phyloP scores from a whole-genome alignment of 1,140 invertebrate genomes.

The Drosophila rhopaloa region DNA sequence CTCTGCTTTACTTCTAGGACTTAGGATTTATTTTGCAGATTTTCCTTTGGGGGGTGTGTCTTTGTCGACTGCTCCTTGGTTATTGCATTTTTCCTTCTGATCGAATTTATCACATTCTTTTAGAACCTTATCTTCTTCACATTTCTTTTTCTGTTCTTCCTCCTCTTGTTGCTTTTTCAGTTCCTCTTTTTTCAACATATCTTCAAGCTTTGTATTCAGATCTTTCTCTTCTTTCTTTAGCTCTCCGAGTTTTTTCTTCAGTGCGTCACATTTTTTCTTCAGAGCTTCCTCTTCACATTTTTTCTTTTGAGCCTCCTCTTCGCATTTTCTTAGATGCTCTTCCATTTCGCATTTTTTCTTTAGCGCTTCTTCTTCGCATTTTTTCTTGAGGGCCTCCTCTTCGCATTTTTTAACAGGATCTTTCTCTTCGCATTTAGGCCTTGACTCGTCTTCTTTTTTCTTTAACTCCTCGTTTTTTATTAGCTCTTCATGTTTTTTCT shows the following conservation, averaged over 20 bases:
- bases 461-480: background rate
- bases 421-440: background rate
- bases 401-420: background rate
- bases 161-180: background rate
- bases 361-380: background rate
- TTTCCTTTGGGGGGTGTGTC: background rate
- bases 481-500: background rate
- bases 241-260: background rate
- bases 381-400: background rate
- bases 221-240: background rate
- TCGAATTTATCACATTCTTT: background rate
- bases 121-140: background rate
- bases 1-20: too few species aligned
- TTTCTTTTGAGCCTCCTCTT: background rate
- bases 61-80: background rate
- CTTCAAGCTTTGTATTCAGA: background rate
- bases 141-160: background rate
- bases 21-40: background rate
- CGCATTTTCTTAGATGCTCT: background rate
- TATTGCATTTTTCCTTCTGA: background rate
- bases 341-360: background rate
- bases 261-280: background rate
- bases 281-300: background rate
- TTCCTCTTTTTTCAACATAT: background rate
- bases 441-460: background rate